A percentile compares a stretch with the other conserved stretches of the same genome.
phyloP scores from a whole-genome alignment of 2,888 invertebrate genomes.

The Tuberolachnus salignus region DNA sequence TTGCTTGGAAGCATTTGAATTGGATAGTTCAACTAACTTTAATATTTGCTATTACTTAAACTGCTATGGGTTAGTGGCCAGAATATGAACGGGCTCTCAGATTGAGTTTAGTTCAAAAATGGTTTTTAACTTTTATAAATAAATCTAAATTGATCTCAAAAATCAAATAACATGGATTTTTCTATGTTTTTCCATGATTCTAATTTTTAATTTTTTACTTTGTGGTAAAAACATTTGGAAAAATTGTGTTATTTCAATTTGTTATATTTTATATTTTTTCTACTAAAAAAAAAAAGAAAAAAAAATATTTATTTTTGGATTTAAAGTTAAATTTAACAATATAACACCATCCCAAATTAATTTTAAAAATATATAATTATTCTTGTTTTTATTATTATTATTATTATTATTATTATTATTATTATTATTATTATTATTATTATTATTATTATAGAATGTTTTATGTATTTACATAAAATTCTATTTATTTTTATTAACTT shows the following conservation, averaged over 20 bases:
- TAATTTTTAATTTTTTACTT: background rate
- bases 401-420: background rate
- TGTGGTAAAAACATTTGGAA: background rate
- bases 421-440: background rate
- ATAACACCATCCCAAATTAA: background rate
- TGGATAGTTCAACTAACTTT: background rate
- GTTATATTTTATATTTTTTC: background rate
- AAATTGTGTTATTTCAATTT: background rate
- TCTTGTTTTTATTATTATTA: background rate
- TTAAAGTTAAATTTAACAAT: background rate
- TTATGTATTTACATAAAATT: background rate
- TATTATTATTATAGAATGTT: background rate
- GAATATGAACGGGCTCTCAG: background rate
- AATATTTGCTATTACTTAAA: background rate
- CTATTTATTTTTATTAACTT: background rate
- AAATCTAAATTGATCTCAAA: constrained; percentile 39
- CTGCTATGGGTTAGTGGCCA: background rate
- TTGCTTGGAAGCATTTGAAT: background rate
- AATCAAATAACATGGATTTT: background rate
- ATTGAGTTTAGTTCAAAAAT: background rate
- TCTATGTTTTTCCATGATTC: too few species aligned
- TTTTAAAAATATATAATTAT: background rate
- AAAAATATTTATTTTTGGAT: background rate
- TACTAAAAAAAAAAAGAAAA: background rate
- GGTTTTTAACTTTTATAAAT: constrained; percentile 1